Percentiles rank a stretch among this genome's conserved stretches.
Evolutionary conservation across 2,797 vertebrate species (phyloP).

Genomic region (Triplophysa yarkandensis): DNA sequence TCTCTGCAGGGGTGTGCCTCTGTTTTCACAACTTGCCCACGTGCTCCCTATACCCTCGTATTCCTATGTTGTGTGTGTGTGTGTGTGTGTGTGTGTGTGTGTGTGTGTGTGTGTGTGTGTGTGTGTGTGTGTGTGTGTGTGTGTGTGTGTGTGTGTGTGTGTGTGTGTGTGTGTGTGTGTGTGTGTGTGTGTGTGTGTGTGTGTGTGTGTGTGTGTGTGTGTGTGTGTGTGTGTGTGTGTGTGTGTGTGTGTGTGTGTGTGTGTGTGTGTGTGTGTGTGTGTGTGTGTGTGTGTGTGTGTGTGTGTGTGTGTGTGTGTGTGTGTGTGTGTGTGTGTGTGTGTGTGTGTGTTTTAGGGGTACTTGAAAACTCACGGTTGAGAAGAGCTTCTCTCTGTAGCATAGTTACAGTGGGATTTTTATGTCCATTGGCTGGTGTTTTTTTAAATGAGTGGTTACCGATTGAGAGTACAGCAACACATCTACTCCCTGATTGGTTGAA

Average conservation of each 20-base stretch:
- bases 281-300: slow-evolving; percentile 46
- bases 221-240: slow-evolving; percentile 47
- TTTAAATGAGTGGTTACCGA: slow-evolving; percentile 52
- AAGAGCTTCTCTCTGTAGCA: slow-evolving; percentile 73
- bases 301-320: slow-evolving; percentile 46
- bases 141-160: slow-evolving; percentile 46
- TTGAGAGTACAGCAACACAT: slow-evolving; percentile 64
- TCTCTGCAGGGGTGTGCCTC: slow-evolving; percentile 70
- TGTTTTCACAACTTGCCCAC: slow-evolving; percentile 74
- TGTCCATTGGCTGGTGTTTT: slow-evolving; percentile 66
- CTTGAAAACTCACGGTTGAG: slow-evolving; percentile 33
- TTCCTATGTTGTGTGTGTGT: slow-evolving; percentile 55
- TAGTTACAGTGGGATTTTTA: slow-evolving; percentile 74
- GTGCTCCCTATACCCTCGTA: slow-evolving; percentile 72
- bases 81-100: slow-evolving; percentile 47
- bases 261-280: slow-evolving; percentile 51
- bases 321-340: slow-evolving; percentile 52
- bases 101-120: slow-evolving; percentile 49
- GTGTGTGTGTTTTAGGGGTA: slow-evolving; percentile 38
- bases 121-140: slow-evolving; percentile 51
- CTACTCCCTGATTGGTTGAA: slow-evolving; percentile 64
- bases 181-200: slow-evolving; percentile 52
- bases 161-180: slow-evolving; percentile 46
- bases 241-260: slow-evolving; percentile 49
- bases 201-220: slow-evolving; percentile 47